A percentile compares a stretch with the other conserved stretches of the same genome.
phyloP scores from a whole-genome alignment of 2,113 vertebrate genomes.

The Chloroceryle aenea region DNA sequence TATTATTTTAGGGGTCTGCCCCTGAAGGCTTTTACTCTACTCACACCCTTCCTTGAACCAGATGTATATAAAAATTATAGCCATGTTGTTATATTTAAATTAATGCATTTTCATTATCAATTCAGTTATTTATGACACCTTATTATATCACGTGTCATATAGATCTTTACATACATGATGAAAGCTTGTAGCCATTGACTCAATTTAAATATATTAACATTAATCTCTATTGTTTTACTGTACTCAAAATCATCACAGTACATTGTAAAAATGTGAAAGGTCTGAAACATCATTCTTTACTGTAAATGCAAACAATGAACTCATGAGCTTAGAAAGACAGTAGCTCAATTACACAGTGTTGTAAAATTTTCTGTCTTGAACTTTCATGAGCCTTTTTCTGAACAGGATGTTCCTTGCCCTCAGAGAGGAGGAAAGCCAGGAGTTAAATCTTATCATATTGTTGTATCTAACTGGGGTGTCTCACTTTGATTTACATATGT shows the following conservation, averaged over 20 bases:
- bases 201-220: not conserved
- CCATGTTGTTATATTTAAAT: not conserved
- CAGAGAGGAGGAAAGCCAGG: not conserved
- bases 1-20: not conserved
- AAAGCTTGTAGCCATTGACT: not conserved
- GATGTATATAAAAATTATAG: not conserved
- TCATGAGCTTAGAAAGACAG: not conserved
- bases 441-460: not conserved
- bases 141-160: not conserved
- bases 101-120: not conserved
- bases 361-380: not conserved
- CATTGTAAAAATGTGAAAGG: not conserved
- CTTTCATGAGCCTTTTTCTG: not conserved
- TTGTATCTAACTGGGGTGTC: not conserved
- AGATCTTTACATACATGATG: not conserved
- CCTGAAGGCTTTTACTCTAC: not conserved
- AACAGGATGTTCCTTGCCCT: not conserved
- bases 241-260: not conserved
- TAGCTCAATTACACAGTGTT: not conserved
- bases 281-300: not conserved
- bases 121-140: not conserved
- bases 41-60: not conserved
- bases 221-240: not conserved
- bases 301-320: not conserved
- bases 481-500: not conserved